Evolutionary conservation across 2,113 vertebrate species (phyloP).

Genomic region (Pionites leucogaster): DNA sequence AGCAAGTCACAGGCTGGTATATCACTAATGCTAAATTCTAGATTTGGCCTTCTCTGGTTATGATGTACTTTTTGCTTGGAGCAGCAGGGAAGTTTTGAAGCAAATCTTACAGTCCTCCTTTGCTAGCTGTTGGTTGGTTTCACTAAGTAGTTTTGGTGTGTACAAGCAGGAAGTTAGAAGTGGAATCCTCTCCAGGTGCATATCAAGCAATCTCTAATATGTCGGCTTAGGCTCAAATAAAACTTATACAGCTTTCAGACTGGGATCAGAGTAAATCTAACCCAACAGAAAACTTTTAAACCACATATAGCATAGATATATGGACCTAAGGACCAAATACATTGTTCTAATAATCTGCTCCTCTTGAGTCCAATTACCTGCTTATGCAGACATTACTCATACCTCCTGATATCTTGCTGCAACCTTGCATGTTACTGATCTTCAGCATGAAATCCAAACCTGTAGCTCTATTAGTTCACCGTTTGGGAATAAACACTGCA

Average conservation of each 20-base stretch:
- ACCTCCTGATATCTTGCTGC: not conserved
- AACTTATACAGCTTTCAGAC: not conserved
- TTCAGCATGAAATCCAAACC: not conserved
- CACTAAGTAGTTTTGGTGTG: not conserved
- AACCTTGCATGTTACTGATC: not conserved
- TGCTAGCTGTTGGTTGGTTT: not conserved
- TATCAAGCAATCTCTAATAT: not conserved
- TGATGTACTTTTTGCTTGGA: not conserved
- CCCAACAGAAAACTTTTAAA: not conserved
- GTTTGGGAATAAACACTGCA: not conserved
- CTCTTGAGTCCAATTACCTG: not conserved
- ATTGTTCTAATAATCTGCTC: not conserved
- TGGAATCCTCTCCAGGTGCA: not conserved
- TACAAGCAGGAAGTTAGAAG: not conserved
- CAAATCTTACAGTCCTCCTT: not conserved
- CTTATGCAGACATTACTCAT: not conserved
- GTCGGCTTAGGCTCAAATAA: not conserved
- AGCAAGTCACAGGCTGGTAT: not conserved
- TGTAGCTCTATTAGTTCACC: not conserved
- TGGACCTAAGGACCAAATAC: not conserved
- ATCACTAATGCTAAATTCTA: not conserved
- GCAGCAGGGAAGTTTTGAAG: not conserved
- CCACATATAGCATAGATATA: not conserved
- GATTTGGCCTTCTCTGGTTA: not conserved
- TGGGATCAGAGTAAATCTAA: not conserved